Base-by-base conservation (phyloP, 2,113 vertebrate species). In the Gymnarchus niloticus region DNA sequence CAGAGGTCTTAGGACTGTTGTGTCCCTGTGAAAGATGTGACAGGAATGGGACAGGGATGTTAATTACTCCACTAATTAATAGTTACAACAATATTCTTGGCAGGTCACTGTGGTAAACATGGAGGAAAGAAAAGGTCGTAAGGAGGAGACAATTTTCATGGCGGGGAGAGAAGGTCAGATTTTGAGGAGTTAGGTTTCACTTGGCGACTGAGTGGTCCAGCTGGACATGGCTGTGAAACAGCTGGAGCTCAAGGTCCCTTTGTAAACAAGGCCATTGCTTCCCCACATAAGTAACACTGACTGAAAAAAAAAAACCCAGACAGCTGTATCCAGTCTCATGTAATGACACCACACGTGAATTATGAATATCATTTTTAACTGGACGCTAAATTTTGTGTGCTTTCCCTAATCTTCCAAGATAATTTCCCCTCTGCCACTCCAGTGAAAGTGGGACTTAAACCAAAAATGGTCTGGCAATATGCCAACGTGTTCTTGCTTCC, bases 361-460 rank as follows among this genome's bases (percentile, higher is more conserved):
- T 25, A 19, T 81, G 77, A 81, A 51, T 81, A 51, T 81, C 12
- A 81, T 81, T 81, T 81, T 81, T 25, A 51, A 51, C 44, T 81
- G 77, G 77, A 81, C 48, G 46, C 77, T 81, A 81, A 81, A 81
- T 81, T 44, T 23, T 9, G 7, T 51, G 77, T 49, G 77, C 48
- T 25, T 51, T 23, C 48, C 10, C 14, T 48, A 51, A 81, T 81
- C 77, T 23, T 46, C 19, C 77, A 81, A 81, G 49, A n/a, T 23
- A 49, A 81, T 44, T 51, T 81, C 25, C 3, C 48, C 77, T 23
- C 44, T 81, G 12, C 77, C 8, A 23, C 48, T 51, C 77, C 23
- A 49, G 49, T 81, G 77, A 81, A 81, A 14, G 23, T 81, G 77
- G 48, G 46, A 81, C 49, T 81, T 51, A 17, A 33, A 41, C 28